Evolutionary conservation across 2,888 invertebrate genomes (phyloP).

Genomic region (Agonopterix alstromeriana): DNA sequence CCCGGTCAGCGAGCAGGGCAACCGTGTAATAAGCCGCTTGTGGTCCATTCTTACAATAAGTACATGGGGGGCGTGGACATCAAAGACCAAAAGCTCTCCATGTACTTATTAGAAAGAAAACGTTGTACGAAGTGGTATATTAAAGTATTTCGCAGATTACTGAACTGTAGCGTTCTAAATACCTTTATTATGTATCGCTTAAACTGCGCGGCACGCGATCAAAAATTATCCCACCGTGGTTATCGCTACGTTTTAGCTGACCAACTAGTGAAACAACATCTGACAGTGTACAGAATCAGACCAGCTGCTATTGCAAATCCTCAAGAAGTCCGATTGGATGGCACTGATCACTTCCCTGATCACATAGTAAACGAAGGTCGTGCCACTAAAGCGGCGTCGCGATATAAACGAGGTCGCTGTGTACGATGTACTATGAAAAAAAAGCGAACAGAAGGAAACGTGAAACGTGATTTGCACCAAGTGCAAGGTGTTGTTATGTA

Average conservation of each 20-base stretch:
- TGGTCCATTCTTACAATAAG: slow-evolving; percentile 6
- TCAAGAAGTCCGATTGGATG: background rate
- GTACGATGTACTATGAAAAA: slow-evolving; percentile 3
- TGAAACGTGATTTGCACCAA: slow-evolving; percentile 4
- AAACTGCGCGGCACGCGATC: background rate
- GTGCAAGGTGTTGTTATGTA: slow-evolving; percentile 6
- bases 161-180: slow-evolving; percentile 6
- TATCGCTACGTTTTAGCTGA: background rate
- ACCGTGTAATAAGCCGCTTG: background rate
- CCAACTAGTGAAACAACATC: background rate
- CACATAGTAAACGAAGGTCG: background rate
- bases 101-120: slow-evolving; percentile 12
- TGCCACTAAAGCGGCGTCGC: background rate
- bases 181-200: background rate
- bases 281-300: background rate
- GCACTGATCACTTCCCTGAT: slow-evolving; percentile 4
- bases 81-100: slow-evolving; percentile 12
- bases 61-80: slow-evolving; percentile 11
- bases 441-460: slow-evolving; percentile 1
- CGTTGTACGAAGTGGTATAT: slow-evolving; percentile 13
- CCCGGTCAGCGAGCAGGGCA: slow-evolving; percentile 2
- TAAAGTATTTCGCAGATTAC: slow-evolving; percentile 9
- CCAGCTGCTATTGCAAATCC: background rate
- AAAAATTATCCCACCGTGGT: background rate
- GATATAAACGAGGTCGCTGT: slow-evolving; percentile 6